Evolutionary conservation across 2,113 vertebrate genomes (phyloP).

Genomic region (Paedocypris sp.): DNA sequence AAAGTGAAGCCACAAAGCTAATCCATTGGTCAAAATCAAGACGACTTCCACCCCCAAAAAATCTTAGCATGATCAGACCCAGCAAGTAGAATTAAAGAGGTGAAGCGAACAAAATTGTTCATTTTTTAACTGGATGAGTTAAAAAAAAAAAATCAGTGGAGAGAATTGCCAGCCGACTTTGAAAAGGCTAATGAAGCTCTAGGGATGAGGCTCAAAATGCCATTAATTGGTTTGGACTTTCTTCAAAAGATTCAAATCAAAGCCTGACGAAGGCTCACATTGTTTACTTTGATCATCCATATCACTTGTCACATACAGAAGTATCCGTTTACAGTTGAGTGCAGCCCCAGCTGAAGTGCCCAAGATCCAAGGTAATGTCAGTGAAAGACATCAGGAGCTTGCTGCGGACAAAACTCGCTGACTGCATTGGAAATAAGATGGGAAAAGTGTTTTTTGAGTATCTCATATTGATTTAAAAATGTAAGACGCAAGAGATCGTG

Average conservation of each 20-base stretch:
- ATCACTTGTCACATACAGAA: conserved; percentile 30
- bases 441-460: conserved; percentile 4
- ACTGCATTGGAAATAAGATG: conserved; percentile 12
- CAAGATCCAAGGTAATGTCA: conserved; percentile 11
- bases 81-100: too few species aligned
- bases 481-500: conserved; percentile 1
- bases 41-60: too few species aligned
- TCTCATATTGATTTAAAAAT: too few species aligned
- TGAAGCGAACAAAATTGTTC: too few species aligned
- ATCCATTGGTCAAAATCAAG: too few species aligned
- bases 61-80: not conserved
- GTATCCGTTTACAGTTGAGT: not conserved
- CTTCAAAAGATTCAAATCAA: conserved; percentile 50
- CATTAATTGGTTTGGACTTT: conserved; percentile 62
- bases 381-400: not conserved
- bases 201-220: conserved; percentile 47
- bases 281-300: conserved; percentile 45
- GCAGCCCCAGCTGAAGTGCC: not conserved
- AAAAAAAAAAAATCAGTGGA: conserved; percentile 10
- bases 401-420: conserved; percentile 1
- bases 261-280: conserved; percentile 44
- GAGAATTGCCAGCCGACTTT: conserved; percentile 51
- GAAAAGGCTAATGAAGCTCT: conserved; percentile 54
- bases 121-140: not conserved
- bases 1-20: too few species aligned